Conservation (phyloP, 2,797 vertebrate genomes). For the Antrozous pallidus region DNA sequence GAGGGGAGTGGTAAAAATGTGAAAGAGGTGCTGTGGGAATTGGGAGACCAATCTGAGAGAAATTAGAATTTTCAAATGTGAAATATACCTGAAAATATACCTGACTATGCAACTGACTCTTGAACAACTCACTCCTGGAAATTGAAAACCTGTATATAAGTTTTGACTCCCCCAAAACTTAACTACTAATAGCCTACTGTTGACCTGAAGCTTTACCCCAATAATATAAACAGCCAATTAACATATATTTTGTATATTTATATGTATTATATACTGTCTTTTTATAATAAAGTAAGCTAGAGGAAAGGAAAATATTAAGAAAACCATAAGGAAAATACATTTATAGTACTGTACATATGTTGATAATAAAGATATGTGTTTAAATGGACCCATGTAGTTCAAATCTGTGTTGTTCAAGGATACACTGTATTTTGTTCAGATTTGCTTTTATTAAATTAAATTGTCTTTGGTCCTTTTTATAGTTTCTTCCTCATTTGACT, state of each 20-base stretch:
- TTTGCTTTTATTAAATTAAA: slow-evolving; percentile 1
- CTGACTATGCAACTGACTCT: background rate
- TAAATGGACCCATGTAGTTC: background rate
- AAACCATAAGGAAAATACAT: background rate
- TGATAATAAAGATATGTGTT: background rate
- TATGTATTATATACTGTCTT: background rate
- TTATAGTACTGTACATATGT: background rate
- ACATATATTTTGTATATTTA: background rate
- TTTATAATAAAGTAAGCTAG: background rate
- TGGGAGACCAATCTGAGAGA: background rate
- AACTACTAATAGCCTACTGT: background rate
- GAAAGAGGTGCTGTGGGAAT: background rate
- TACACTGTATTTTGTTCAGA: background rate
- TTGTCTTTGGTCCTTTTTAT: background rate
- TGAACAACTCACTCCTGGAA: background rate
- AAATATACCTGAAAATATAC: no score
- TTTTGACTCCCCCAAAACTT: background rate
- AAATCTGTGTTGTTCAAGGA: background rate
- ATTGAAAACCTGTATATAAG: background rate
- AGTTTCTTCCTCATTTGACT: background rate
- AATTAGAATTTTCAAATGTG: background rate
- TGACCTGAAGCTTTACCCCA: background rate
- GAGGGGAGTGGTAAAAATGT: background rate
- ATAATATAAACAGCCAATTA: background rate
- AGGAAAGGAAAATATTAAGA: background rate